Percentiles rank a stretch among this genome's conserved stretches.
These are phyloP conservation scores for Limenitis camilla DNA, from an alignment of 2,888 invertebrate species.

Conservation along the genomic window DNA sequence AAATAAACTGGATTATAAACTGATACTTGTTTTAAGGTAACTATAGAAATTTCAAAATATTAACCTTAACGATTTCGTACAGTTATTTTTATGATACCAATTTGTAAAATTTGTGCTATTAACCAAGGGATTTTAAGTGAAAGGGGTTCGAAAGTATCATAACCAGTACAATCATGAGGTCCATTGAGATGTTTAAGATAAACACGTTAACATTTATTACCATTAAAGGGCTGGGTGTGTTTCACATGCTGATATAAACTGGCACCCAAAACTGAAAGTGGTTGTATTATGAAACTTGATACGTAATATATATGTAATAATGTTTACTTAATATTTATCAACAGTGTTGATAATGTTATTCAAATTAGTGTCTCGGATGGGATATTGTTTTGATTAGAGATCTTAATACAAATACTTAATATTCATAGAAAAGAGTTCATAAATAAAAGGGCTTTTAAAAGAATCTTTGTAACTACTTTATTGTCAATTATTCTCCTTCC, in stretches of 20 bases:
- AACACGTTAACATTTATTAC: slow-evolving; percentile 15
- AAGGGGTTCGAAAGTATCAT: slow-evolving; percentile 48
- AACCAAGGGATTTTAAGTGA: slow-evolving; percentile 44
- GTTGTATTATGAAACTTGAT: neutral
- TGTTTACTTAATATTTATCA: neutral
- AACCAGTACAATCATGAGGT: slow-evolving; percentile 8
- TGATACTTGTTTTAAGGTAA: too few species aligned
- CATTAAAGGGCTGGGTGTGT: slow-evolving; percentile 4
- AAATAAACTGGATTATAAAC: too few species aligned
- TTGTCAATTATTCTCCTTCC: too few species aligned
- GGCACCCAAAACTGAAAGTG: slow-evolving; percentile 3
- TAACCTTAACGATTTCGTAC: too few species aligned
- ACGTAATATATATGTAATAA: neutral
- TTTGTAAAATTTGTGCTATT: slow-evolving; percentile 19
- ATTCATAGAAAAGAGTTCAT: too few species aligned
- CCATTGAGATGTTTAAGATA: slow-evolving; percentile 11
- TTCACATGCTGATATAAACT: slow-evolving; percentile 9
- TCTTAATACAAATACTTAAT: too few species aligned
- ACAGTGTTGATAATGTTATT: too few species aligned
- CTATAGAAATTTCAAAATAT: too few species aligned
- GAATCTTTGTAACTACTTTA: too few species aligned
- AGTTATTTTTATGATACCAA: neutral
- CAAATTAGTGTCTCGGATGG: too few species aligned
- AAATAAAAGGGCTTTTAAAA: too few species aligned
- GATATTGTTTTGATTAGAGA: too few species aligned